Evolutionary conservation across 2,888 invertebrate species (phyloP), one percentile per base, ranked within the genome.

Genomic region (Nomada ruficornis): DNA sequence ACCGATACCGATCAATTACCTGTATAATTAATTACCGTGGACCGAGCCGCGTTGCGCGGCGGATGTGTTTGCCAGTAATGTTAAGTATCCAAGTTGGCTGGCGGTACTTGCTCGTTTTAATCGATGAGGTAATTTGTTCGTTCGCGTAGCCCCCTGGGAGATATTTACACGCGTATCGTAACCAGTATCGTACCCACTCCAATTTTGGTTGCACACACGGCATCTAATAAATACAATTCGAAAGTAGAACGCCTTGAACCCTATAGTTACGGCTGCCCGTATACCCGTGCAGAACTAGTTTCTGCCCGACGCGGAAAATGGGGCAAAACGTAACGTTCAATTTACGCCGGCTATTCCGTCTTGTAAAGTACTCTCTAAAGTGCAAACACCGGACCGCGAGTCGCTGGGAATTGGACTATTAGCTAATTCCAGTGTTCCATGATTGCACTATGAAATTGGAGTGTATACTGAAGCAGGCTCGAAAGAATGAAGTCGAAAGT

Each of bases 231-330:
- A 63, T 72, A 72, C 80, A 72, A 80, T 72, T 80, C 63, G 80
- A 79, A 80, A 79, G 80, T 80, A 68, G 80, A 80, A 57, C 80
- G 36, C 80, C 80, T 79, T 80, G 80, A 72, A 72, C 50, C 65
- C 54, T 55, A 20, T 7, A 42, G 54, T 72, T 62, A 60, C 50
- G 50, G 57, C 29, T 26, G 52, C 42, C 36, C 15, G 36, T 29
- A n/a, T 62, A 10, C 15, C 42, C 10, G 18, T 44, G 52, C 18
- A 52, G 9, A 80, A 72, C 80, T 80, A 79, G 80, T 80, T 79
- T 79, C 79, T 52, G 50, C 26, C 11, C 11, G 70, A 9, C 23
- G 15, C 52, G 67, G 20, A 79, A 79, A 80, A 80, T 57, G 71
- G 71, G 42, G 20, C 60, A 55, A 60, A 79, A 64, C 55, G 52